Evolutionary conservation across 2,113 vertebrate species (phyloP), one percentile per base, ranked within the genome.

Genomic region (Pterocles gutturalis): DNA sequence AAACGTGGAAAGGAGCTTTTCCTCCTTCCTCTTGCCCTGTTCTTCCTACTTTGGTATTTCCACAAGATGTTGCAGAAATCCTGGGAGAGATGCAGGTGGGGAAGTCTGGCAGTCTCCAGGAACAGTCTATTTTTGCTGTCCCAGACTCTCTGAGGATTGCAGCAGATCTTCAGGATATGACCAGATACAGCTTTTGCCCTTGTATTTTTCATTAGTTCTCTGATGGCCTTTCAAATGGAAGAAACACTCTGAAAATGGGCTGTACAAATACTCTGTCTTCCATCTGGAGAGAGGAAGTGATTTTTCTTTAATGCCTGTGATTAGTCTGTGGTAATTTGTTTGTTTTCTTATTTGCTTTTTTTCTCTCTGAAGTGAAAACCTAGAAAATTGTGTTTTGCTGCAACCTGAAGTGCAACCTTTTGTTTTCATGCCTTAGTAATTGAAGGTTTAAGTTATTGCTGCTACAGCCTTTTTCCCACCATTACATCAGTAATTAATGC

Each of bases 291-390:
- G 81, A 64, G 86, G 77, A 78, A 88, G 18, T 18, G 26, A 66
- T 92, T 9, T 54, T 84, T 73, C 36, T 90, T 95, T 90, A 36
- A 91, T 72, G 81, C 19, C 77, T 69, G 81, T 71, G 84, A 95
- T 95, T 91, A 91, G 65, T 55, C 93, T 69, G 87, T 4, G 3
- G 77, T 84, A 79, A 97, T 96, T 84, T 75, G 72, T 78, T 96
- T 96, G 70, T 89, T 91, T 78, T 69, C 75, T 82, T 72, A 14
- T 31, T 87, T 6, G 14, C 25, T 48, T 25, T 36, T 17, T 26
- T 20, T 9, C 34, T 83, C 48, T 18, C 19, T 17, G 17, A 75
- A 91, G 53, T 12, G 16, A 85, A 94, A 77, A 10, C 58, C 14
- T 79, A 62, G 48, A 83, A 57, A 69, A 54, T 8, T 25, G 20